Conservation (phyloP, 1,140 invertebrate genomes). For the Acromyrmex charruanus region DNA sequence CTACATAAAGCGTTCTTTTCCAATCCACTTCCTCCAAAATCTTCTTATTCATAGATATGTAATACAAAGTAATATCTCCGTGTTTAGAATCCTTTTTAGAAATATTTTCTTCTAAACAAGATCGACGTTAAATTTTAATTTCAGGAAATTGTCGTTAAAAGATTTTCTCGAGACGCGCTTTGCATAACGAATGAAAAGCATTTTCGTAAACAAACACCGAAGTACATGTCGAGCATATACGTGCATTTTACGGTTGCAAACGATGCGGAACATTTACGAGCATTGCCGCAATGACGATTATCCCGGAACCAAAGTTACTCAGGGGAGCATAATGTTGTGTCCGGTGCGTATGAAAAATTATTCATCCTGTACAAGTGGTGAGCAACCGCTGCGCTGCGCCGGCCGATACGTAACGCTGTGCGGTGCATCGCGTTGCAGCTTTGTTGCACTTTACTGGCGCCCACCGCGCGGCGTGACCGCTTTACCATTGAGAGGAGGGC, state of each 20-base stretch:
- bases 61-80: no score
- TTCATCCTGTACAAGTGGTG: constrained; percentile 41
- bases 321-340: constrained; percentile 45
- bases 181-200: neutral
- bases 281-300: constrained; percentile 46
- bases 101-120: neutral
- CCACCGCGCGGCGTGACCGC: constrained; percentile 7
- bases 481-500: constrained; percentile 25
- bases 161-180: neutral
- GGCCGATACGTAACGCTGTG: constrained; percentile 8
- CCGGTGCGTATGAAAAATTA: constrained; percentile 61
- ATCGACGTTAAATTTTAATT: neutral
- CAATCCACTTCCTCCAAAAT: neutral
- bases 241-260: constrained; percentile 32
- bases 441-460: constrained; percentile 17
- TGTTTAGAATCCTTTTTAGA: neutral
- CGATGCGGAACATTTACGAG: constrained; percentile 33
- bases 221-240: neutral
- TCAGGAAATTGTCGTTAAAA: neutral
- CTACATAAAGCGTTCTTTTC: neutral
- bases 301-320: constrained; percentile 52
- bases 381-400: constrained; percentile 13
- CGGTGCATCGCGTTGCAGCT: constrained; percentile 22
- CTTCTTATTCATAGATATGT: neutral
- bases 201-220: constrained; percentile 7